Conservation (phyloP, 1,140 invertebrate species). For the Hesperophylax magnus region DNA sequence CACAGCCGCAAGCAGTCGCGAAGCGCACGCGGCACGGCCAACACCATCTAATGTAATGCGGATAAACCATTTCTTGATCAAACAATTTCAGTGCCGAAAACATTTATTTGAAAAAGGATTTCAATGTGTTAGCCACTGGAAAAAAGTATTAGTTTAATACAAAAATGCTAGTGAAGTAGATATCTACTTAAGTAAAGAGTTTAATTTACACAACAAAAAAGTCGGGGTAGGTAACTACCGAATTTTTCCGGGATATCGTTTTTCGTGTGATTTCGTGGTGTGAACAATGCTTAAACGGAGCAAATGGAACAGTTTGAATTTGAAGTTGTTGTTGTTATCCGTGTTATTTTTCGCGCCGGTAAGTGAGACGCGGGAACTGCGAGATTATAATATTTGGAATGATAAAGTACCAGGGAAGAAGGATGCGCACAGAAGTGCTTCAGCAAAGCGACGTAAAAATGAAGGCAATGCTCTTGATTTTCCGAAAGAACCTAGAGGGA, state of each 20-base stretch:
- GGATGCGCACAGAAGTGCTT: not conserved
- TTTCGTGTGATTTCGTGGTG: not conserved
- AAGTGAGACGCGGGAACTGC: not conserved
- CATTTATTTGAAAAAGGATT: too few species aligned
- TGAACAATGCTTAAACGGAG: constrained; percentile 35
- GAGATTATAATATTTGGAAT: constrained; percentile 47
- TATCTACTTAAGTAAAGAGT: not conserved
- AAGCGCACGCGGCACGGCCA: not conserved
- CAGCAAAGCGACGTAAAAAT: not conserved
- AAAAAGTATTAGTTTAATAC: too few species aligned
- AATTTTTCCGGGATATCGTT: not conserved
- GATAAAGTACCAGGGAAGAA: constrained; percentile 38
- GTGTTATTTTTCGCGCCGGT: constrained; percentile 33
- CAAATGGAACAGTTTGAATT: not conserved
- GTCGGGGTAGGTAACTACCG: not conserved
- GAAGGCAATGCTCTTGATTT: not conserved
- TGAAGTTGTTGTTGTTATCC: constrained; percentile 3
- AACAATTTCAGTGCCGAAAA: not conserved
- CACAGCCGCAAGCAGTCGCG: constrained; percentile 22
- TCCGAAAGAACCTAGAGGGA: not conserved
- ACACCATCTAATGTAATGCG: constrained; percentile 1
- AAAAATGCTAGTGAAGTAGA: too few species aligned
- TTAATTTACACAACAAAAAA: not conserved
- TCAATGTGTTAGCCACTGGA: too few species aligned
- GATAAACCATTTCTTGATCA: not conserved